Evolutionary conservation across 2,797 vertebrate genomes (phyloP).

Genomic region (Passerculus sandwichensis): DNA sequence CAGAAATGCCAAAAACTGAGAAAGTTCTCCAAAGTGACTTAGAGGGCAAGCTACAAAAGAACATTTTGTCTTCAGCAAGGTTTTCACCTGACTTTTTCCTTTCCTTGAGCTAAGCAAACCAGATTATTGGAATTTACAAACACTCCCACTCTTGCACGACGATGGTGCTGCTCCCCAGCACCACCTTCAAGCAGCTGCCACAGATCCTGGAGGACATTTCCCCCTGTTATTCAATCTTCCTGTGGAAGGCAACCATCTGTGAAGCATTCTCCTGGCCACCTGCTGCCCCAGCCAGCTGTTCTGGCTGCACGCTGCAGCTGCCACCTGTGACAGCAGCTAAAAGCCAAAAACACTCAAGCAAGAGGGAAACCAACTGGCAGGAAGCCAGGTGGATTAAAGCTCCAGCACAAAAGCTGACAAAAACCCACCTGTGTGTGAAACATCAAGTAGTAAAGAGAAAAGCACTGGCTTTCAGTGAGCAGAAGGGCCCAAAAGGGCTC

Average conservation of each 20-base stretch:
- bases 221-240: background rate
- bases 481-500: background rate
- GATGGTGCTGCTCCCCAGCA: background rate
- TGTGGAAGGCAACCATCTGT: background rate
- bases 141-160: rapidly evolving
- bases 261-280: background rate
- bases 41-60: background rate
- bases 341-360: background rate
- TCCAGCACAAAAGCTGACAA: background rate
- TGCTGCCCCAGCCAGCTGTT: conserved; percentile 34
- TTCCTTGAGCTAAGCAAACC: background rate
- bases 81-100: background rate
- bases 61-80: background rate
- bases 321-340: background rate
- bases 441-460: background rate
- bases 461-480: background rate
- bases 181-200: background rate
- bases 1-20: background rate
- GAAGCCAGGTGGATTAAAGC: background rate
- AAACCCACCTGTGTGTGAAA: background rate
- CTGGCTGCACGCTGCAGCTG: rapidly evolving
- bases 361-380: background rate
- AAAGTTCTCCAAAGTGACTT: background rate
- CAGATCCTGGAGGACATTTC: background rate
- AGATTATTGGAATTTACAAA: background rate